Evolutionary conservation across 92 coral and sea anemone species (phyloP).

Genomic region (Siderastrea siderea): DNA sequence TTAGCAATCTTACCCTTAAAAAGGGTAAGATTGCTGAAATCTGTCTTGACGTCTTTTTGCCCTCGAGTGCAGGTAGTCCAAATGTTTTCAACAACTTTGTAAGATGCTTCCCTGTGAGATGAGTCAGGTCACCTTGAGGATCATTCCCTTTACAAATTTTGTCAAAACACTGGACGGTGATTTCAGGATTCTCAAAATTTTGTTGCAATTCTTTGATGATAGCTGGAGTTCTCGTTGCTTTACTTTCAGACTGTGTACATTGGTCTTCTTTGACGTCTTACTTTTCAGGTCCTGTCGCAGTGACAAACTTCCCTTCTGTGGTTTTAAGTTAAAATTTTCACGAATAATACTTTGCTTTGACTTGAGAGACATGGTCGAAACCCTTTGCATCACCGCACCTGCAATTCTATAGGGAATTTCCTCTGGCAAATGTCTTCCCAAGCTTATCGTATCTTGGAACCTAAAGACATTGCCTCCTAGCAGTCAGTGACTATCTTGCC

Average conservation of each 20-base stretch:
- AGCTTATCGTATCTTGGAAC: conserved; percentile 19
- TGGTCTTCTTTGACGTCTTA: conserved; percentile 11
- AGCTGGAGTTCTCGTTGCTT: conserved; percentile 18
- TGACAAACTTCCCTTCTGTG: conserved; percentile 64
- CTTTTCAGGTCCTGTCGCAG: conserved; percentile 50
- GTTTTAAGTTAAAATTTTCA: conserved; percentile 64
- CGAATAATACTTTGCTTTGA: conserved; percentile 3
- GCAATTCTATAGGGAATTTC: conserved; percentile 32
- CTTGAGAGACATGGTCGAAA: conserved; percentile 66
- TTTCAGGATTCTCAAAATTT: conserved; percentile 53
- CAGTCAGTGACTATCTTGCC: too few species aligned
- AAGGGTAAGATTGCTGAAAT: conserved; percentile 5
- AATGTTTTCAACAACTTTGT: conserved; percentile 37
- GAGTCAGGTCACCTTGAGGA: conserved; percentile 28
- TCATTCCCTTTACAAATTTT: conserved; percentile 20
- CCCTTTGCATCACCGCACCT: conserved; percentile 49
- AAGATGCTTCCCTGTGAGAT: conserved; percentile 50
- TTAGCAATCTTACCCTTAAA: too few species aligned
- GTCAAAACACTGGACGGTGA: conserved; percentile 23
- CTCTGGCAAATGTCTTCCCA: conserved; percentile 29
- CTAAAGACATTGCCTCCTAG: neutral
- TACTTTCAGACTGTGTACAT: conserved; percentile 16
- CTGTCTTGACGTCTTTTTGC: conserved; percentile 65
- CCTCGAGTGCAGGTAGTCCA: conserved; percentile 63
- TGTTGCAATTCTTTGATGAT: conserved; percentile 13